A percentile compares a stretch with the other conserved stretches of the same genome.
phyloP scores from a whole-genome alignment of 1,140 invertebrate species.

The Drosophila sp. region DNA sequence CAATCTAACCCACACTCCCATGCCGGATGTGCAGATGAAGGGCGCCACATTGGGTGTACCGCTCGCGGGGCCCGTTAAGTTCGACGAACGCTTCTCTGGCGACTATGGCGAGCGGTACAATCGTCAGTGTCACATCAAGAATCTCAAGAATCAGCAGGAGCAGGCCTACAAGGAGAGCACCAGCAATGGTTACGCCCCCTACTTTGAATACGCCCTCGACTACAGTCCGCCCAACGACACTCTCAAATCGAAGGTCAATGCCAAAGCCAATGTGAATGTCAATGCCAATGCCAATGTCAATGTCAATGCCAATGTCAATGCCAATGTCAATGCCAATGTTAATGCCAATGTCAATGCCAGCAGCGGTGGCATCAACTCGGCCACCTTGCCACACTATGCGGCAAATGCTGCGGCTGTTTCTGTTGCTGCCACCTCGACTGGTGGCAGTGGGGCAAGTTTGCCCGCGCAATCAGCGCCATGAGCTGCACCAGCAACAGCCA shows the following conservation, averaged over 20 bases:
- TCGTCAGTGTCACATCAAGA: constrained; percentile 73
- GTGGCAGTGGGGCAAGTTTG: constrained; percentile 66
- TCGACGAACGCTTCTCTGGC: constrained; percentile 92
- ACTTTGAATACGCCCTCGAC: constrained; percentile 93
- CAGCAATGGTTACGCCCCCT: constrained; percentile 94
- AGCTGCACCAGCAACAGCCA: constrained; percentile 59
- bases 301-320: constrained; percentile 64
- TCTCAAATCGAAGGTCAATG: constrained; percentile 49
- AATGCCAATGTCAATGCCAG: neutral
- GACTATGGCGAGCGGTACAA: constrained; percentile 88
- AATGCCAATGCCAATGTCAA: constrained; percentile 1
- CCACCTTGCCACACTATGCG: constrained; percentile 77
- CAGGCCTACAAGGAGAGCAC: constrained; percentile 86
- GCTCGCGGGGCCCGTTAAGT: constrained; percentile 90
- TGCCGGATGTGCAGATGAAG: constrained; percentile 84
- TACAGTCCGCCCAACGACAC: constrained; percentile 90
- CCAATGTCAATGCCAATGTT: constrained; percentile 31
- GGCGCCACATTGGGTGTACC: constrained; percentile 87
- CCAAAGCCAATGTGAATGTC: neutral
- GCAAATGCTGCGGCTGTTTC: constrained; percentile 21
- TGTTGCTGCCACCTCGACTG: neutral
- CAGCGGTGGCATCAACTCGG: constrained; percentile 66
- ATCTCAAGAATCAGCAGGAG: constrained; percentile 84
- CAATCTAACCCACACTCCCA: constrained; percentile 70
- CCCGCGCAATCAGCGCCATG: constrained; percentile 77